Evolutionary conservation across 2,888 invertebrate species (phyloP).

Genomic region (Ochropleura leucogaster): DNA sequence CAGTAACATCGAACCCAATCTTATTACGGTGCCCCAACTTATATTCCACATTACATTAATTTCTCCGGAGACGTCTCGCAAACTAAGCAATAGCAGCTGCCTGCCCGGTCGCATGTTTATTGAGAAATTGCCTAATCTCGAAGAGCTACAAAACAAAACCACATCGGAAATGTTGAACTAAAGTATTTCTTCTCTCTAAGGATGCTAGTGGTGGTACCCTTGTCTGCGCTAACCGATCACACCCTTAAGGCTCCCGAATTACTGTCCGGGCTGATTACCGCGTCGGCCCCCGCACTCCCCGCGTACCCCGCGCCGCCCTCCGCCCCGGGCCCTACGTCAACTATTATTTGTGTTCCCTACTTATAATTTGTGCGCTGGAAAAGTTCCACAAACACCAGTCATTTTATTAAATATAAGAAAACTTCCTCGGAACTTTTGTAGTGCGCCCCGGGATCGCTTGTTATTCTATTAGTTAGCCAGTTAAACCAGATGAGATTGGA

Average conservation of each 20-base stretch:
- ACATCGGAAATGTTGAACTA: slow-evolving; percentile 89
- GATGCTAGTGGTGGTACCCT: slow-evolving; percentile 88
- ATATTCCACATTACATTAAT: slow-evolving; percentile 88
- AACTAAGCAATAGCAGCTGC: slow-evolving; percentile 87
- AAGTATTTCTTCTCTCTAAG: slow-evolving; percentile 90
- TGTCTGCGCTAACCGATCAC: slow-evolving; percentile 89
- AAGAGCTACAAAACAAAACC: slow-evolving; percentile 90
- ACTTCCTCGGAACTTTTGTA: slow-evolving; percentile 81
- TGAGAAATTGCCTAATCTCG: slow-evolving; percentile 89
- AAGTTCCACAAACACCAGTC: slow-evolving; percentile 87
- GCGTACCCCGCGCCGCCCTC: slow-evolving; percentile 68
- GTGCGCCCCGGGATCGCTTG: slow-evolving; percentile 82
- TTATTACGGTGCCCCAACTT: slow-evolving; percentile 84
- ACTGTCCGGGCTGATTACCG: slow-evolving; percentile 89
- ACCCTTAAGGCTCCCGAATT: slow-evolving; percentile 90
- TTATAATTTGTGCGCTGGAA: slow-evolving; percentile 88
- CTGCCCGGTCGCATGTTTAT: slow-evolving; percentile 87
- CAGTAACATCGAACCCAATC: slow-evolving; percentile 84
- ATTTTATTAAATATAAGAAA: slow-evolving; percentile 88
- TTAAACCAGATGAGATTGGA: slow-evolving; percentile 74
- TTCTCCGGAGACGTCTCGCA: slow-evolving; percentile 88
- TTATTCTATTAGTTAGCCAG: slow-evolving; percentile 77
- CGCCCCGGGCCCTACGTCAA: slow-evolving; percentile 84
- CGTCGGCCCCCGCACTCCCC: slow-evolving; percentile 72
- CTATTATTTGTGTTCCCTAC: slow-evolving; percentile 89